Evolutionary conservation across 2,888 invertebrate genomes (phyloP), one percentile per base, ranked within the genome.

Genomic region (Seladonia tumulorum): DNA sequence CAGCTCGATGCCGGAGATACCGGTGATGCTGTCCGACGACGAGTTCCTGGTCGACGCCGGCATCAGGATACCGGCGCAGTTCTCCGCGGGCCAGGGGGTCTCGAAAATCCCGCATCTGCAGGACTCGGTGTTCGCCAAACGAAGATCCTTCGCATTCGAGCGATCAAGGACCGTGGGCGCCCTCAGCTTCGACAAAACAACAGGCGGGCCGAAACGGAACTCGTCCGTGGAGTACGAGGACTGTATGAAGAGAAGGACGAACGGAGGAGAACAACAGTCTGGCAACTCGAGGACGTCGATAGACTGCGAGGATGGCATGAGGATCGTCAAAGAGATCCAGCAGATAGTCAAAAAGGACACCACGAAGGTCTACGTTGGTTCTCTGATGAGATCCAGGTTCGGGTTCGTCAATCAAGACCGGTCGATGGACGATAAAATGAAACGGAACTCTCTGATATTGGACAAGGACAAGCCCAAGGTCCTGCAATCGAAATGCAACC

Each of bases 1-100:
- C 92, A 95, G 95, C 79, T 95, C 95, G 66, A 93, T 94, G 94
- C 94, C 94, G 5, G 94, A 94, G 83, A 93, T 94, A 60, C 94
- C 95, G 16, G 92, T 93, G 63, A 93, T 93, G 53, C 90, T 95
- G 75, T 91, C 94, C 77, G 94, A 95, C 78, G 95, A 95, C 82
- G 95, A 95, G 77, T 95, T 95, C 82, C 92, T 95, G 81, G 94
- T 95, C 45, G 95, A 95, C 72, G 93, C 95, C 1, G 95, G 95
- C n/a, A 94, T 95, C 78, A 92, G 94, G 74, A 94, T 95, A 78
- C 95, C 94, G 0, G 89, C 92, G 5, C 93, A 94, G 82, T 89
- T 95, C n/a, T 91, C 93, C n/a, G 14, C 70, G 0, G 92, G 93
- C 22, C 93, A 93, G 77, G 91, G 91, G 39, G 88, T 91, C 22